A percentile compares a stretch with the other conserved stretches of the same genome.
These are phyloP conservation scores for Xylocopa sonorina DNA, from an alignment of 1,140 invertebrate species.

Conservation along the genomic window DNA sequence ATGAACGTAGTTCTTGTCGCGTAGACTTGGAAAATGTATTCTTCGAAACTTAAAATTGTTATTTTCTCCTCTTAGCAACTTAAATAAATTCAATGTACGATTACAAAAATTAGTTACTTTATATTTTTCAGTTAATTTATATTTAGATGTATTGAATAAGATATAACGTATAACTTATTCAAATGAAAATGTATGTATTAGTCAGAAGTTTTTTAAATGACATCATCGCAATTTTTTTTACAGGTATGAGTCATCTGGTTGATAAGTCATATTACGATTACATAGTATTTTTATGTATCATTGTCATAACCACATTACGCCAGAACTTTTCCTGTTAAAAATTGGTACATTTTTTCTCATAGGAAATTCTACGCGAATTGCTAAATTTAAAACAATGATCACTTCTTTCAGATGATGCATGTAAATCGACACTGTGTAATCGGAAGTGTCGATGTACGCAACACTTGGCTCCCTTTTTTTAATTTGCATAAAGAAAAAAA, in stretches of 20 bases:
- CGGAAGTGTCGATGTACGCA: background rate
- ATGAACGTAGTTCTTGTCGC: background rate
- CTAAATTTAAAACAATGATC: background rate
- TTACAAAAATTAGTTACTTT: background rate
- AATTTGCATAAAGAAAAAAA: constrained; percentile 16
- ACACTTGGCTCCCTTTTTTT: background rate
- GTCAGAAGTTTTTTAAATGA: constrained; percentile 30
- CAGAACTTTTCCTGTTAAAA: no score
- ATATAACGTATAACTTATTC: background rate
- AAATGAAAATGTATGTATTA: background rate
- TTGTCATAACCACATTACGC: background rate
- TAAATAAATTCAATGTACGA: background rate
- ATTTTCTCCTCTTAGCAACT: background rate
- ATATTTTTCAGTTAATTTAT: background rate
- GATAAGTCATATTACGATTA: constrained; percentile 32
- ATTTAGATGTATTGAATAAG: background rate
- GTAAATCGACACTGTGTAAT: background rate
- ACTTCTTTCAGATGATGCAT: background rate
- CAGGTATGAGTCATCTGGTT: constrained; percentile 42
- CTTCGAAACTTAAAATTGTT: background rate
- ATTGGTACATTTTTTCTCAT: no score
- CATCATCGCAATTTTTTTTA: constrained; percentile 56
- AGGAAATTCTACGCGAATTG: background rate
- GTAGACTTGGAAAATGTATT: background rate
- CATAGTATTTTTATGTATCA: constrained; percentile 30